phyloP scores from a whole-genome alignment of 2,888 invertebrate species.

The Aphidoletes aphidimyza region DNA sequence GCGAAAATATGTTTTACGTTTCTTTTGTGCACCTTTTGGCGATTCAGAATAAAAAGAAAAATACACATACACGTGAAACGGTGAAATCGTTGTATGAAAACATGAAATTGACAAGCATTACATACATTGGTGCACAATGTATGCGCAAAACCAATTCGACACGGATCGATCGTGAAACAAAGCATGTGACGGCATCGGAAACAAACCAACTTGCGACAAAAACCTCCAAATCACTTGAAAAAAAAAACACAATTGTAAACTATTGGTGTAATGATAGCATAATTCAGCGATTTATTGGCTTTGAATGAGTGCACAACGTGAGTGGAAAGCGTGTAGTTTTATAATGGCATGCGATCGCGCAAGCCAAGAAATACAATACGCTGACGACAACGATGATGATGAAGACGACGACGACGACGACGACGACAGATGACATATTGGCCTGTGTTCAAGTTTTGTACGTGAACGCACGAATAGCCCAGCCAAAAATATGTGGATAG shows the following conservation, averaged over 20 bases:
- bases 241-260: neutral
- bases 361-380: neutral
- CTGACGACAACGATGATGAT: no score
- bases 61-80: no score
- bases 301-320: slow-evolving; percentile 45
- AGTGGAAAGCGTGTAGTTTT: slow-evolving; percentile 35
- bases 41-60: neutral
- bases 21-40: neutral
- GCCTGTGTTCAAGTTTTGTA: no score
- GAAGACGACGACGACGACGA: no score
- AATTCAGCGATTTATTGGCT: slow-evolving; percentile 39
- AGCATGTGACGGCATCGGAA: neutral
- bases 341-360: neutral
- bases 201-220: neutral
- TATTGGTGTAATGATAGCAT: slow-evolving; percentile 1
- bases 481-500: no score
- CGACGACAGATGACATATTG: neutral
- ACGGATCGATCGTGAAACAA: slow-evolving; percentile 4
- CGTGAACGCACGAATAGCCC: no score
- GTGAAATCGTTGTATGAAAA: neutral
- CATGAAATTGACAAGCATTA: slow-evolving; percentile 26
- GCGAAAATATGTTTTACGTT: neutral
- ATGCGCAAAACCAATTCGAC: neutral
- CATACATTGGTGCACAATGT: slow-evolving; percentile 22
- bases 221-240: neutral